A percentile compares a stretch with the other conserved stretches of the same genome.
Conservation (phyloP, 2,888 invertebrate genomes). For the Rhamphomyia laevipes region DNA sequence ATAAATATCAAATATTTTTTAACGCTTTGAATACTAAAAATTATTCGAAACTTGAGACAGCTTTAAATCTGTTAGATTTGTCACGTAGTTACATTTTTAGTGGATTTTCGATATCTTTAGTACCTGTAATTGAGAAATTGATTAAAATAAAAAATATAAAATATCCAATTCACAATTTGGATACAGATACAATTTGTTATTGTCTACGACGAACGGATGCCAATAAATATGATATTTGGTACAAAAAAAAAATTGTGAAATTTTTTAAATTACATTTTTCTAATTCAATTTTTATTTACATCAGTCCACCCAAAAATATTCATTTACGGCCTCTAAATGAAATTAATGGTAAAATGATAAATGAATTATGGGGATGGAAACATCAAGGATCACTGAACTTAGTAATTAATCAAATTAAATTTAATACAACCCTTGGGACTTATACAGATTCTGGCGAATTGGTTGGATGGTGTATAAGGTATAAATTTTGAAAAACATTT, state of each 20-base stretch:
- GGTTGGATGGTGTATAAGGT: conserved; percentile 17
- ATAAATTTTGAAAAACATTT: not conserved
- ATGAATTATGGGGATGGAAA: conserved; percentile 17
- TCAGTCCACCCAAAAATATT: conserved; percentile 14
- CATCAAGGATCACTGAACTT: conserved; percentile 13
- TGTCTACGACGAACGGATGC: conserved; percentile 3
- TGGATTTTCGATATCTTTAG: conserved; percentile 4
- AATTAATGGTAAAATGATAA: conserved; percentile 12
- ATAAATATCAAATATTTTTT: conserved; percentile 12
- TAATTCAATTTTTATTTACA: not conserved
- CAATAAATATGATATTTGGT: conserved; percentile 7
- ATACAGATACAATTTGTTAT: conserved; percentile 3
- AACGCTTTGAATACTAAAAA: not conserved
- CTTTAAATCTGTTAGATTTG: conserved; percentile 1
- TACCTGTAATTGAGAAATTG: not conserved
- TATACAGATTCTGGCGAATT: conserved; percentile 13
- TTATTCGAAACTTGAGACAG: no score
- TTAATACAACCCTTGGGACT: conserved; percentile 11
- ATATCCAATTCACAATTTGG: not conserved
- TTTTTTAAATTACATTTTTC: not conserved
- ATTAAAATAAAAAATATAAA: not conserved
- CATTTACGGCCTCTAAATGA: conserved; percentile 10
- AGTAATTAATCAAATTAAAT: not conserved
- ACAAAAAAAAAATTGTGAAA: not conserved
- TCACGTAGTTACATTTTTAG: conserved; percentile 5